A percentile compares a stretch with the other conserved stretches of the same genome.
Evolutionary conservation across 2,113 vertebrate genomes (phyloP).

Genomic region (Acanthisitta chloris): DNA sequence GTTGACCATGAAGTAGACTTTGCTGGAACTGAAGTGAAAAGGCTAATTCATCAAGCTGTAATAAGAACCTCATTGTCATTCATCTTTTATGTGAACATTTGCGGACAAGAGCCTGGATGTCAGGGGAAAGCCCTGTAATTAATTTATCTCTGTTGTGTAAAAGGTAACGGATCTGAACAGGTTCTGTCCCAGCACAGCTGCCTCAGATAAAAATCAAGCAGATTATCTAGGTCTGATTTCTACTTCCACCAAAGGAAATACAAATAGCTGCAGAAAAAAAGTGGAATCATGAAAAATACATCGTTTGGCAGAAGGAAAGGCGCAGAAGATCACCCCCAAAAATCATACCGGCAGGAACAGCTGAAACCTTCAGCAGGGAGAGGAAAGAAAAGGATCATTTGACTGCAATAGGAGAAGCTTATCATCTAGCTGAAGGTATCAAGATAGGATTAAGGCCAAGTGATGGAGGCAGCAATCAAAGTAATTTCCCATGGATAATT

Average conservation of each 20-base stretch:
- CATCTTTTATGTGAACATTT: conserved; percentile 47
- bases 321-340: not conserved
- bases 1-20: conserved; percentile 35
- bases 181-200: conserved; percentile 21
- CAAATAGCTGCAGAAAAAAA: not conserved
- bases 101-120: conserved; percentile 16
- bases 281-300: not conserved
- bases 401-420: not conserved
- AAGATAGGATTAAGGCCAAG: not conserved
- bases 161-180: conserved; percentile 37
- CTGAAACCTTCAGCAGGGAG: not conserved
- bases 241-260: not conserved
- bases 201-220: conserved; percentile 23
- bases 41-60: conserved; percentile 51
- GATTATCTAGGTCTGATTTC: not conserved
- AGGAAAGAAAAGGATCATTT: not conserved
- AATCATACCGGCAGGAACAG: not conserved
- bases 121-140: conserved; percentile 55
- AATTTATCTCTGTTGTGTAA: conserved; percentile 46
- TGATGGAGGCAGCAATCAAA: not conserved
- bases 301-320: not conserved
- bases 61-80: conserved; percentile 57
- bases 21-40: conserved; percentile 31
- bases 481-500: not conserved
- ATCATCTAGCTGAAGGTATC: not conserved